A percentile compares a stretch with the other conserved stretches of the same genome.
phyloP scores from a whole-genome alignment of 2,888 invertebrate genomes.

The Hesperia comma region DNA sequence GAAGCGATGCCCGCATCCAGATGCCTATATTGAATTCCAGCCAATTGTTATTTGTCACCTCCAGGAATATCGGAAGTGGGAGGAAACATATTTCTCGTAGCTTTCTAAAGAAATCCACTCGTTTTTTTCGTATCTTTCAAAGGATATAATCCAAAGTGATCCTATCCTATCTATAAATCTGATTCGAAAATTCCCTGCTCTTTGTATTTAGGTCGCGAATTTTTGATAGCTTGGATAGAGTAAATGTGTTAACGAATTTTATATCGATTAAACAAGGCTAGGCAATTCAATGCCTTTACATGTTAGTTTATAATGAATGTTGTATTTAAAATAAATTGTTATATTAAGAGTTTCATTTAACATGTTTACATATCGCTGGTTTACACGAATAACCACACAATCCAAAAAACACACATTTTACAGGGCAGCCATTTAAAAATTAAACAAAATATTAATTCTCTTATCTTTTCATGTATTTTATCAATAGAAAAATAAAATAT shows the following conservation, averaged over 20 bases:
- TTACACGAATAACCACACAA: no score
- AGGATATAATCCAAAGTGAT: constrained; percentile 22
- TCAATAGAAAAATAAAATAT: no score
- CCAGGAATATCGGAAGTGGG: constrained; percentile 65
- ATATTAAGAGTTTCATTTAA: no score
- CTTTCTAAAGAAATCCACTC: constrained; percentile 11
- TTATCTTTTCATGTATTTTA: no score
- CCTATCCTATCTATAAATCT: constrained; percentile 11
- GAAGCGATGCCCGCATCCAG: constrained; percentile 29
- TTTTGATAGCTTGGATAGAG: neutral
- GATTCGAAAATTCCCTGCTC: neutral
- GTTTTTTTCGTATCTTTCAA: constrained; percentile 19
- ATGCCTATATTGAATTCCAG: constrained; percentile 73
- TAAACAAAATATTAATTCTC: no score
- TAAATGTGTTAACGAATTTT: neutral
- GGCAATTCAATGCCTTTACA: no score
- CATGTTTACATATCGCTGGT: no score
- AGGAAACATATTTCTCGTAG: constrained; percentile 35
- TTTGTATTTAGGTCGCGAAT: constrained; percentile 10
- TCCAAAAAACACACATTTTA: no score
- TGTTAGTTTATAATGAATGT: no score
- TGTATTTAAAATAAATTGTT: no score
- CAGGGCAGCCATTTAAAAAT: no score
- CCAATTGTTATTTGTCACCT: constrained; percentile 73
- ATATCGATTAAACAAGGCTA: neutral